Evolutionary conservation across 2,113 vertebrate species (phyloP).

Genomic region (Romanogobio albipinnatus): DNA sequence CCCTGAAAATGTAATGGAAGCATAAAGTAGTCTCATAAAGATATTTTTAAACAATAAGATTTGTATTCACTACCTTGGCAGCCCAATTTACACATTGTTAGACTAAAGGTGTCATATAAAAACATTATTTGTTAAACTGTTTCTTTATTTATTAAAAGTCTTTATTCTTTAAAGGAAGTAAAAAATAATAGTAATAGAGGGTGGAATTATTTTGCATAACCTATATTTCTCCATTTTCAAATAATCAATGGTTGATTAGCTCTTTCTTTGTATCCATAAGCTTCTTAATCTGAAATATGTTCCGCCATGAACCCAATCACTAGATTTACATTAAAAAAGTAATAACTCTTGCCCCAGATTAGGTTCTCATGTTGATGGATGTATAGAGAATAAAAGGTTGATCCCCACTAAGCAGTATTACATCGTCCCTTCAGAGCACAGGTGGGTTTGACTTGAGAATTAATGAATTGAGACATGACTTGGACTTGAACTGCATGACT

Average conservation of each 20-base stretch:
- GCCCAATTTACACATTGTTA: too few species aligned
- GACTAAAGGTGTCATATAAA: too few species aligned
- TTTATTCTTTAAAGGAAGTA: too few species aligned
- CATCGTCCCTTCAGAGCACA: background rate
- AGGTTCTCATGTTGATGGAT: constrained; percentile 18
- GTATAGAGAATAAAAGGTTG: background rate
- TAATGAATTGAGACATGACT: too few species aligned
- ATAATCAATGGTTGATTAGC: constrained; percentile 15
- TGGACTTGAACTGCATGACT: too few species aligned
- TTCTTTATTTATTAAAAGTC: too few species aligned
- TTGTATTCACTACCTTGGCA: too few species aligned
- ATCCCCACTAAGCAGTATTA: background rate
- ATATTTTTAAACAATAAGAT: too few species aligned
- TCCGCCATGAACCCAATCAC: constrained; percentile 8
- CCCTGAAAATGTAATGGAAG: background rate
- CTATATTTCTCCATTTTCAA: background rate
- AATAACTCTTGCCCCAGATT: constrained; percentile 1
- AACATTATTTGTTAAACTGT: too few species aligned
- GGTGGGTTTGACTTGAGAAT: too few species aligned
- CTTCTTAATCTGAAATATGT: constrained; percentile 38
- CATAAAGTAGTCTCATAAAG: background rate
- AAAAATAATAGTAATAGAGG: too few species aligned
- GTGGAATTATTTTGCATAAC: background rate
- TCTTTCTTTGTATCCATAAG: constrained; percentile 16
- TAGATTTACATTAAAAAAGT: constrained; percentile 6